Base-by-base conservation (phyloP, 2,797 vertebrate species). In the Notoglanidium macrostoma region DNA sequence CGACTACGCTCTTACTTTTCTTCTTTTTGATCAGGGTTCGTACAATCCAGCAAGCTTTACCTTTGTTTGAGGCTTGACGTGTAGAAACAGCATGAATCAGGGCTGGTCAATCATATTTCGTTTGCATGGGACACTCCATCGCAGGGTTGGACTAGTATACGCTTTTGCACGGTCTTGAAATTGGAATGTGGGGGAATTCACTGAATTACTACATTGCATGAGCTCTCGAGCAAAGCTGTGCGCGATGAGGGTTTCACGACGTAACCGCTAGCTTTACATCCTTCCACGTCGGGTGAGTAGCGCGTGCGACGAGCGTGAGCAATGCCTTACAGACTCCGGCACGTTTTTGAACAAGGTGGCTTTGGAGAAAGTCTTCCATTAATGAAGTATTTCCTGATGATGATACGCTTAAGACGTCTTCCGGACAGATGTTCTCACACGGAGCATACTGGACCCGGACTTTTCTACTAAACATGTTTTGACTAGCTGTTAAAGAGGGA, bases 71-170 rank as follows among this genome's bases (percentile, higher is more conserved):
- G 59, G 72, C 35, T 29, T 46, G 61, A 83, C 72, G 59, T 70
- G 80, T 65, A 77, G 61, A 55, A 82, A 65, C 73, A 85, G 74
- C 29, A 72, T 85, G 83, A 88, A 77, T 84, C 55, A 88, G 72
- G 63, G 40, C n/a, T 54, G 40, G 35, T 19, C 61, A 88, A 84
- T 61, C 32, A 59, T 21, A 68, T 51, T 77, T 35, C 21, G 85
- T 87, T 84, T 84, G n/a, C 61, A 77, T 61, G 17, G 44, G 44
- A 81, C 63, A 9, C 57, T 46, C 65, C 9, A 74, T 26, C 57
- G 67, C 32, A 29, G 57, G 57, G 35, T 83, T 83, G 51, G 32
- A 63, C 87, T 85, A 51, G 54, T 17, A 74, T 32, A 49, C 10
- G 49, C n/a, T 67, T 83, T n/a, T 46, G 73, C 14, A 21, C 19